A percentile compares a stretch with the other conserved stretches of the same genome.
phyloP scores from a whole-genome alignment of 2,797 vertebrate species.

The Enteromius unitaeniatus region DNA sequence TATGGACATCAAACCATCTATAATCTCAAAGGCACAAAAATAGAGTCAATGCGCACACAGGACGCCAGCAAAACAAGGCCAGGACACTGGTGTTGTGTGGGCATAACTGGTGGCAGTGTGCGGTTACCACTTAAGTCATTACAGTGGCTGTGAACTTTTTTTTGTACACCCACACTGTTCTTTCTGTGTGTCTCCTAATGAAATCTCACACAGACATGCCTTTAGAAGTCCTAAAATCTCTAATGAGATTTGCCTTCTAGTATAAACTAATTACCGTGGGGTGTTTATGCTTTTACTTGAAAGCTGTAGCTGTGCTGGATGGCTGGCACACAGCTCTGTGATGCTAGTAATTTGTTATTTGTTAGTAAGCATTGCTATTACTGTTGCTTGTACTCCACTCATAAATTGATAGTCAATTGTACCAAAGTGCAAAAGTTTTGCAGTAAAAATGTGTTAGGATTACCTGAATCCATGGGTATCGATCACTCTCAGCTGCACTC shows the following conservation, averaged over 20 bases:
- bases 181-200: slow-evolving; percentile 23
- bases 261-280: neutral
- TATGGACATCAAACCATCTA: slow-evolving; percentile 11
- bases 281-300: neutral
- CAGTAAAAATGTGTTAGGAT: slow-evolving; percentile 16
- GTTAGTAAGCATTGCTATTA: neutral
- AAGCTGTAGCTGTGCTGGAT: neutral
- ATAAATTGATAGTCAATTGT: neutral
- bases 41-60: neutral
- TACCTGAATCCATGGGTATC: slow-evolving; percentile 92
- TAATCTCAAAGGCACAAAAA: slow-evolving; percentile 7
- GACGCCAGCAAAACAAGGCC: slow-evolving; percentile 2
- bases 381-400: neutral
- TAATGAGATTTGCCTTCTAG: neutral
- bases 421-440: neutral
- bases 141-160: neutral
- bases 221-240: neutral
- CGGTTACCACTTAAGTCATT: slow-evolving; percentile 40
- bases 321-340: neutral
- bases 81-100: slow-evolving; percentile 12
- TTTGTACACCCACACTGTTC: neutral
- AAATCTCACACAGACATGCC: neutral
- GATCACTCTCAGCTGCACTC: slow-evolving; percentile 87
- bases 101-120: neutral
- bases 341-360: neutral